phyloP scores from a whole-genome alignment of 2,113 vertebrate species.

The Salvator merianae region DNA sequence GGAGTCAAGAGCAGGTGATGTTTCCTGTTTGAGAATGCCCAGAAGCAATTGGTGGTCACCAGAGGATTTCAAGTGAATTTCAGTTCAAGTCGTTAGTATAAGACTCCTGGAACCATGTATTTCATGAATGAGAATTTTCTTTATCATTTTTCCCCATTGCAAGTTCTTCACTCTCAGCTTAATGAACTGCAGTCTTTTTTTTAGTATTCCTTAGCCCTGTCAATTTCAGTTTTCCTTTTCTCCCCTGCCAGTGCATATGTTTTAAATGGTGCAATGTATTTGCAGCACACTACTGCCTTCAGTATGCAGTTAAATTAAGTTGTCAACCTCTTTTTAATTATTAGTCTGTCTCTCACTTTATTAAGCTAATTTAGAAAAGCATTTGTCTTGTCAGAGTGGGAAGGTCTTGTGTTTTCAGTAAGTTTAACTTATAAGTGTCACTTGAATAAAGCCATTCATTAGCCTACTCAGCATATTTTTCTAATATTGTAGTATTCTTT shows the following conservation, averaged over 20 bases:
- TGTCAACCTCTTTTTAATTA: slow-evolving; percentile 46
- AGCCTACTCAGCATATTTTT: slow-evolving; percentile 5
- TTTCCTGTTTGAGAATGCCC: too few relatives aligned
- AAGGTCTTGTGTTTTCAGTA: slow-evolving; percentile 16
- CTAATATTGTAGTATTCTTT: neutral
- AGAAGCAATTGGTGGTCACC: too few relatives aligned
- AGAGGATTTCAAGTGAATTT: neutral
- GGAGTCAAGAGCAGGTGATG: too few relatives aligned
- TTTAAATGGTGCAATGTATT: slow-evolving; percentile 11
- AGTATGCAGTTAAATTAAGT: slow-evolving; percentile 40
- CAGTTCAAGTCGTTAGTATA: neutral
- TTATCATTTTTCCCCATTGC: neutral
- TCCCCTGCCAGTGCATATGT: slow-evolving; percentile 8
- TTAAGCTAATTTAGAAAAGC: slow-evolving; percentile 45
- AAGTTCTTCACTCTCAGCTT: neutral
- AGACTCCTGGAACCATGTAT: neutral
- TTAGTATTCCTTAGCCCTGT: slow-evolving; percentile 16
- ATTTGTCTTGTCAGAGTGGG: slow-evolving; percentile 33
- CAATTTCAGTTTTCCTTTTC: slow-evolving; percentile 14
- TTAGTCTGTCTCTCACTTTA: slow-evolving; percentile 46
- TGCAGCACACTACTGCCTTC: slow-evolving; percentile 13
- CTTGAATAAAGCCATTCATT: slow-evolving; percentile 35
- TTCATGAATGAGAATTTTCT: neutral
- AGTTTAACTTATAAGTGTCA: neutral
- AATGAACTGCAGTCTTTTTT: slow-evolving; percentile 22